Evolutionary conservation across 2,797 vertebrate species (phyloP).

Genomic region (Clarias laeviceps): DNA sequence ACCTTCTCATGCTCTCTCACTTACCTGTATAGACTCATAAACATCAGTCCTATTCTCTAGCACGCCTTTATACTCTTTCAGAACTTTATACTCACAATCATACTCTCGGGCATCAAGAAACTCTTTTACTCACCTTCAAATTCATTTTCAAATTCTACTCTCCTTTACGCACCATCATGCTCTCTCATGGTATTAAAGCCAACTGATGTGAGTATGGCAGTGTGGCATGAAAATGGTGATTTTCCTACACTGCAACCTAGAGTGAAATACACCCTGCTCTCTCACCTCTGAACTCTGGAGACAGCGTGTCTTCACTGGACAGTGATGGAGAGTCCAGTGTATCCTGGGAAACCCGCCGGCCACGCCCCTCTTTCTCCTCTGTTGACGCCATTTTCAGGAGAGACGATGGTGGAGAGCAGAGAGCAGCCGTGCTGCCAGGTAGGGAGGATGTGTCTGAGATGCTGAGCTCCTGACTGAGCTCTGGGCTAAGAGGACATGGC

Average conservation of each 20-base stretch:
- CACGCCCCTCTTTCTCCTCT: constrained; percentile 46
- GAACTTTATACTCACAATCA: neutral
- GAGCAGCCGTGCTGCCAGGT: constrained; percentile 73
- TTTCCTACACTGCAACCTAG: neutral
- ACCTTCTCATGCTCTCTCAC: neutral
- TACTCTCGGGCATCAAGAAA: neutral
- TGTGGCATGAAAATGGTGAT: neutral
- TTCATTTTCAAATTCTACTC: neutral
- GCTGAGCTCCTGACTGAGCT: constrained; percentile 75
- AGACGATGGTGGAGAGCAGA: constrained; percentile 70
- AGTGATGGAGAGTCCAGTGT: constrained; percentile 74
- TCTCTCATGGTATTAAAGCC: neutral
- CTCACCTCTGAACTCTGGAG: constrained; percentile 71
- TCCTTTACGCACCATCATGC: neutral
- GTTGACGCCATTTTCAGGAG: constrained; percentile 6
- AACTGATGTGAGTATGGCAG: neutral
- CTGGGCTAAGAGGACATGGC: constrained; percentile 62
- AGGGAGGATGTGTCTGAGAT: constrained; percentile 74
- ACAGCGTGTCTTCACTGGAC: constrained; percentile 75
- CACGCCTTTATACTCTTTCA: neutral
- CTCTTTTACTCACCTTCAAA: neutral
- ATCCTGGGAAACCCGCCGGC: constrained; percentile 71
- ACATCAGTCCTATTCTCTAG: neutral
- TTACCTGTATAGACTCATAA: neutral
- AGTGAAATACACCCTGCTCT: neutral